Evolutionary conservation across 2,113 vertebrate genomes (phyloP).

Genomic region (Sphaerodactylus townsendi): DNA sequence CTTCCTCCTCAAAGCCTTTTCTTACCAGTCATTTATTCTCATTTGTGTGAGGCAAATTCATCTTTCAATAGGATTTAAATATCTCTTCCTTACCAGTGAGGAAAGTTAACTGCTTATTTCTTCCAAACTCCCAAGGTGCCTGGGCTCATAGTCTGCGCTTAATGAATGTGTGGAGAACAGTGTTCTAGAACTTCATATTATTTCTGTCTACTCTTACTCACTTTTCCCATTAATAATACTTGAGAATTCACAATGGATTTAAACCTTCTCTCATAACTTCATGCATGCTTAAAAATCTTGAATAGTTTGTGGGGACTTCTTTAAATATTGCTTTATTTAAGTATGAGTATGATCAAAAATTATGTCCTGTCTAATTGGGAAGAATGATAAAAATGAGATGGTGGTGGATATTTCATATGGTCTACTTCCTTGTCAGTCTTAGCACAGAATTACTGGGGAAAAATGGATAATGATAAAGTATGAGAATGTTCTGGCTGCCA

Average conservation of each 20-base stretch:
- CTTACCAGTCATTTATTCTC: not conserved
- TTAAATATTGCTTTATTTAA: not conserved
- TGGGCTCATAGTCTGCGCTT: not conserved
- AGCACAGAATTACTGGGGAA: not conserved
- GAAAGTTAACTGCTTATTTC: not conserved
- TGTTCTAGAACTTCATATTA: not conserved
- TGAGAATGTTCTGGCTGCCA: too few species aligned
- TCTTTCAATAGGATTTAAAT: not conserved
- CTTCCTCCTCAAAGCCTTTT: too few species aligned
- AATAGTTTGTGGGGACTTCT: too few species aligned
- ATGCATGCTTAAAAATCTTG: too few species aligned
- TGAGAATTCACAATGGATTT: not conserved
- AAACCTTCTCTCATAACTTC: not conserved
- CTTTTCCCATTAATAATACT: not conserved
- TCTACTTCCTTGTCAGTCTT: not conserved
- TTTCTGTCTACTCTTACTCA: not conserved
- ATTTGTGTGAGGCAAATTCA: not conserved
- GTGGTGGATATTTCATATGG: too few species aligned
- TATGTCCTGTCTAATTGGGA: not conserved
- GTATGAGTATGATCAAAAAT: not conserved
- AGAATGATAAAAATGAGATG: not conserved
- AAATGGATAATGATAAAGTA: not conserved
- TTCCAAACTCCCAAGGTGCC: not conserved
- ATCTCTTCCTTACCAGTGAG: not conserved
- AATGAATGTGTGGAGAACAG: not conserved